phyloP scores from a whole-genome alignment of 30 jellyfish, hydroid and myxozoan species.

The Morbakka virulenta region DNA sequence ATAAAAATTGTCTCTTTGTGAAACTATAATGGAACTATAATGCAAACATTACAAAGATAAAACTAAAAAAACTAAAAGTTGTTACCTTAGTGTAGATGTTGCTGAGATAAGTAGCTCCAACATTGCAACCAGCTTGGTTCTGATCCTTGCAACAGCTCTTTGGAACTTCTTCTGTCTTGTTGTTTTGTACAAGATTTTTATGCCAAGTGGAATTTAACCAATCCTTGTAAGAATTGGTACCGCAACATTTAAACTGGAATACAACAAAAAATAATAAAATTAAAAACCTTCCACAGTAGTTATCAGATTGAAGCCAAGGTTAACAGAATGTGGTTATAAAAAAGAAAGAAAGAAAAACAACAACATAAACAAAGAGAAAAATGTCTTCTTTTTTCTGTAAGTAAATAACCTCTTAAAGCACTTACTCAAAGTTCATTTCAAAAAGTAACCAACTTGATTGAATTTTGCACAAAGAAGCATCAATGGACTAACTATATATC shows the following conservation, averaged over 20 bases:
- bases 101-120: slow-evolving; percentile 1
- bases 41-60: no score
- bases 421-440: no score
- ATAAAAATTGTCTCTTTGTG: no score
- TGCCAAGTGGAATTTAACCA: slow-evolving; percentile 73
- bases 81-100: slow-evolving; percentile 1
- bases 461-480: no score
- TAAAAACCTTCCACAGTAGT: no score
- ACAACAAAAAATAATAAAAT: neutral
- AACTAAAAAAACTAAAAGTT: no score
- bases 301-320: neutral
- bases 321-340: neutral
- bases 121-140: slow-evolving; percentile 28
- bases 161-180: slow-evolving; percentile 24
- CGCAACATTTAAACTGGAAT: slow-evolving; percentile 83
- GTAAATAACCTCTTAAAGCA: no score
- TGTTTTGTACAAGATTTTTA: neutral
- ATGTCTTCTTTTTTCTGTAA: neutral
- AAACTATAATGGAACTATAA: no score
- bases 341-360: neutral
- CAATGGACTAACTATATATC: no score
- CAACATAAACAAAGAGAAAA: neutral
- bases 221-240: slow-evolving; percentile 49
- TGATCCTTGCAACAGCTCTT: slow-evolving; percentile 65
- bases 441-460: no score